Base-by-base conservation (phyloP, 1,140 invertebrate species). In the Anthonomus grandis region DNA sequence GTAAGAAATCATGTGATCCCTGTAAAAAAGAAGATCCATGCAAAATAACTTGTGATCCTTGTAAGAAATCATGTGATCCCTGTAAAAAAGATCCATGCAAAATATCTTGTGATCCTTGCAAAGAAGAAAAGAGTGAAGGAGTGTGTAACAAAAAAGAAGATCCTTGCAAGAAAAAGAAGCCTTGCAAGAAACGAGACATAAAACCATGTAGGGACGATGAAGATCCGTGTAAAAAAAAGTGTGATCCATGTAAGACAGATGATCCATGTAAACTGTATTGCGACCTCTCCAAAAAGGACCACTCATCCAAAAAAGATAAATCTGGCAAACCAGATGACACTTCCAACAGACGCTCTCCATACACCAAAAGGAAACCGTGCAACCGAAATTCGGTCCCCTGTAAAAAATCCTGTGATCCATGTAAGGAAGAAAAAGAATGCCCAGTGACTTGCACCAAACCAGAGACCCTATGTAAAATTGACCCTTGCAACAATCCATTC, bases 11-110 rank as follows among this genome's bases (percentile, higher is more conserved):
- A 27, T 37, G 52, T 13, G 48, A 57, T 27, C 23, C 55, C 2
- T 58, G 59, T 19, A 51, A 50, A 38, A 61, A 62, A 41, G 23
- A 52, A 21, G 62, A 64, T 47, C 54, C 62, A 13, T 61, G 59
- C 24, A 53, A 62, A 21, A 48, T 41, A 23, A 52, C 37, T 18
- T 18, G 50, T 10, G 39, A 38, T 41, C 23, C 46, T 0, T 60
- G 58, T n/a, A 47, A 46, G 10, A 55, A 50, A 38, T 36, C 54
- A 27, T 37, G 52, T 13, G 48, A 57, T 27, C 23, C 55, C 2
- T 58, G 59, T 19, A 61, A 62, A 41, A 18, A 52, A 21, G 62
- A 64, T 47, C 54, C 62, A 13, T 61, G 59, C 24, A 53, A 62
- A 21, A 48, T 41, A 23, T 47, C 37, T 18, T 18, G 50, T 10